Evolutionary conservation across 2,113 vertebrate genomes (phyloP), one percentile per base, ranked within the genome.

Genomic region (Varanus komodoensis): DNA sequence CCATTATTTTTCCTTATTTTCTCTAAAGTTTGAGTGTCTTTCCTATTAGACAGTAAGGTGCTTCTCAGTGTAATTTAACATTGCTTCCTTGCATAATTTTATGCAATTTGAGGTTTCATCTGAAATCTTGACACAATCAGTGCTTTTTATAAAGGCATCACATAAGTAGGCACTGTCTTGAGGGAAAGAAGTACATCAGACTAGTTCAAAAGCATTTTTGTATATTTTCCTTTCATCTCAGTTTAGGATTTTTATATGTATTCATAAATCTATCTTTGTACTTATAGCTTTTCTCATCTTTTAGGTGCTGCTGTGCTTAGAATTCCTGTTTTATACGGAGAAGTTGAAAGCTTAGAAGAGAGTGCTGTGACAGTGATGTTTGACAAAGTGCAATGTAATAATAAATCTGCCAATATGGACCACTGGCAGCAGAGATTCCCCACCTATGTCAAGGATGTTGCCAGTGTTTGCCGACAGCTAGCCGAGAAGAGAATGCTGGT

Each of bases 391-490:
- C 98, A 98, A 96, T 98, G 98, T 91, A 98, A 97, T 92, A 97
- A 97, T 4, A 98, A 99, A 92, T 98, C 97, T 19, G 97, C 98
- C 19, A 98, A 98, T 29, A 97, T 99, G 96, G 99, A 99, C 93
- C 98, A 99, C 92, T 98, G 98, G 95, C 98, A 98, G 88, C 98
- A 99, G 93, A 97, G 99, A 34, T 99, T 98, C 91, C 99, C 99
- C 81, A 99, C 99, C 0, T 97, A 99, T 0, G 97, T 98, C 74
- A 97, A 96, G 29, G 98, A 99, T 5, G 99, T 99, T 0, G 98
- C 98, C 3, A 86, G 94, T 0, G 98, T 99, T 91, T 99, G 99
- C 93, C 97, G 98, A 80, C 98, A 98, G 78, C 95, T 99, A 77
- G 97, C 98, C 0, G 98, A 99, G 94, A 98, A 97, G 94, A 97